Evolutionary conservation across 2,888 invertebrate genomes (phyloP), one percentile per base, ranked within the genome.

Genomic region (Lasioglossum morio): DNA sequence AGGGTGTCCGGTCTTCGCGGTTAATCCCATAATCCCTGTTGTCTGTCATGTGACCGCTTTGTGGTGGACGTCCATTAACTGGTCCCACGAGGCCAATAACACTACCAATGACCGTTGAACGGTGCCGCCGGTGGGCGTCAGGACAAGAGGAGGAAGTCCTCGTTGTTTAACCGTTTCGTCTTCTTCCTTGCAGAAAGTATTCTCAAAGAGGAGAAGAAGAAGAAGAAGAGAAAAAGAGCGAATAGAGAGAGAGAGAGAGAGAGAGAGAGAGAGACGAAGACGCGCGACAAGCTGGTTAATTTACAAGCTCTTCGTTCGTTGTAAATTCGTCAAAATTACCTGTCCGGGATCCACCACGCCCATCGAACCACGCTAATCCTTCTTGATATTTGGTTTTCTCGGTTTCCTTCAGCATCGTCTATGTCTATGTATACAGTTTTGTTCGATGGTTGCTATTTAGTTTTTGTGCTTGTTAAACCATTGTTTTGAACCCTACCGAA

Each of bases 11-110:
- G 14, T 46, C 4, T 57, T 77, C 73, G 81, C 43, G 82, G 87
- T 89, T 85, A 89, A 89, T 89, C 84, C 87, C 53, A 86, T 89
- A 88, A 89, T 89, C 87, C 89, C 76, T 70, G 5, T 70, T 34
- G 77, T 70, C 77, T 73, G 81, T 75, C 78, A 72, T 53, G 48
- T 79, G 81, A 73, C 85, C 82, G 74, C 23, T 69, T 76, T 66
- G 81, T 37, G 79, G 79, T 77, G 48, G 43, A 10, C 16, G 34
- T 77, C 74, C 76, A 86, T 86, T 88, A 84, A 74, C 63, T 23
- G 46, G 16, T 79, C 86, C 84, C 88, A 79, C 19, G 76, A 81
- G 86, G 23, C 46, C 19, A 72, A 43, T 70, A 23, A 34, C 57
- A 46, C 19, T 7, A 48, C 23, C 48, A 76, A 63, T 34, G 10